A percentile compares a stretch with the other conserved stretches of the same genome.
Evolutionary conservation across 1,140 invertebrate genomes (phyloP).

Genomic region (Arctopsyche grandis): DNA sequence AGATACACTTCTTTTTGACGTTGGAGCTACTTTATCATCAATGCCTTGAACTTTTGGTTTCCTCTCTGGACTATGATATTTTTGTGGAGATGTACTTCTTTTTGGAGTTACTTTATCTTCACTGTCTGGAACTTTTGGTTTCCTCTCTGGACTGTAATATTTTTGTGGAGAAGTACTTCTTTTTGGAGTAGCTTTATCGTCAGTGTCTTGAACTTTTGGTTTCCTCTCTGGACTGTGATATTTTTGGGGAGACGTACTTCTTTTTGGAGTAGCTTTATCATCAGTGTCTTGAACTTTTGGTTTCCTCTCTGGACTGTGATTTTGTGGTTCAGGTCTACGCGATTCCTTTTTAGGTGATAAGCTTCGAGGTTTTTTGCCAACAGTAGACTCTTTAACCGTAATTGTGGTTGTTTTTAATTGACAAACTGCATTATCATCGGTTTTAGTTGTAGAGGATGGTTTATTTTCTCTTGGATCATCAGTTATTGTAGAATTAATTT

Average conservation of each 20-base stretch:
- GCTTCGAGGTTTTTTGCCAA: conserved; percentile 16
- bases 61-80: no score
- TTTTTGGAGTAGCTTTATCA: background rate
- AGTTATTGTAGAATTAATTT: background rate
- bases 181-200: background rate
- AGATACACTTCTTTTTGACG: no score
- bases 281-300: background rate
- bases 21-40: no score
- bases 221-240: background rate
- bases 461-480: background rate
- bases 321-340: background rate
- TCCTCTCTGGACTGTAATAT: no score
- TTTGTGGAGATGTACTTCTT: background rate
- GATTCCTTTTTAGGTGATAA: conserved; percentile 15
- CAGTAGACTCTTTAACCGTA: background rate
- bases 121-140: background rate
- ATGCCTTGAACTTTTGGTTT: no score
- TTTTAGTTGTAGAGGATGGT: background rate
- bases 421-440: background rate
- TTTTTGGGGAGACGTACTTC: background rate
- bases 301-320: background rate
- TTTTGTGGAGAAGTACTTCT: conserved; percentile 14
- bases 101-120: background rate
- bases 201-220: background rate
- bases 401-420: background rate